Evolutionary conservation across 2,113 vertebrate genomes (phyloP), one percentile per base, ranked within the genome.

Genomic region (Zosterops pallidus): DNA sequence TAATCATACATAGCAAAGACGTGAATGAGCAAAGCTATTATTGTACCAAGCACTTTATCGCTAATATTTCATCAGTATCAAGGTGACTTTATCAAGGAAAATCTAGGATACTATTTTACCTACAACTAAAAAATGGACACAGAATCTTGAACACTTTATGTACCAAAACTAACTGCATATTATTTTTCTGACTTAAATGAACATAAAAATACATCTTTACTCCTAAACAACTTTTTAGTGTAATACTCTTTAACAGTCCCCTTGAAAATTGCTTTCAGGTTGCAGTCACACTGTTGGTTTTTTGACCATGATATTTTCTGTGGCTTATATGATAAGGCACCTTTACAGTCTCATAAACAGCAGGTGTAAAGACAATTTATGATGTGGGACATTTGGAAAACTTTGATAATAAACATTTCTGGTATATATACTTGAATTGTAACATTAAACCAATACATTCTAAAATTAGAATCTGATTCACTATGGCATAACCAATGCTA

Each of bases 261-360:
- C 23, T 64, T 91, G 52, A 90, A 96, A 97, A 83, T 70, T 85
- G 10, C 17, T 88, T 94, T 95, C 10, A 49, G 9, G 13, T 46
- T 95, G 63, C 39, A 93, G 50, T 70, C 21, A 87, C 57, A 57
- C 69, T 80, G 33, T 19, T 81, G 33, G 14, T 25, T 80, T 78
- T 86, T 93, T 93, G 65, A 90, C 35, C 17, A 23, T 25, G 31
- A 75, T 5, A 22, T 80, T 92, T 71, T 89, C 70, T 24, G 19
- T 62, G 71, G 53, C 9, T 57, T 35, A 20, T 19, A 56, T 9
- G 33, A 22, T 72, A 82, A 82, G 42, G 49, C 16, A 57, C 11
- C 14, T 16, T 56, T 93, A 82, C 29, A 76, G 72, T 64, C 88
- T 91, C 85, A 86, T 63, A 87, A 83, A 83, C 23, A 65, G 49